Evolutionary conservation across 2,113 vertebrate species (phyloP).

Genomic region (Acanthisitta chloris): DNA sequence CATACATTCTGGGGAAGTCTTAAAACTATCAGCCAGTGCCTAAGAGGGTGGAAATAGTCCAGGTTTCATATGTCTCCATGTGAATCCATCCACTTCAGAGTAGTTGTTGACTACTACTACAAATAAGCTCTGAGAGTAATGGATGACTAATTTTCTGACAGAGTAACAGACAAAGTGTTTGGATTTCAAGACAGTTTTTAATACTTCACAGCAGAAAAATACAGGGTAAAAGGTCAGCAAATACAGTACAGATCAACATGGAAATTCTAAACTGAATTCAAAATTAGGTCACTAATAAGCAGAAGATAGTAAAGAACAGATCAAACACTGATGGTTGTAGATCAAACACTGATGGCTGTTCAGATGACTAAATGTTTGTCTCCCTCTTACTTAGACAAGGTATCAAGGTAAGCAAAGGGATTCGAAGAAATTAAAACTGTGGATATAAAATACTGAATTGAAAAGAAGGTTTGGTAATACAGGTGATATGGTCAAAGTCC

Average conservation of each 20-base stretch:
- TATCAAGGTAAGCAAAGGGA: neutral
- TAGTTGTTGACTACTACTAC: neutral
- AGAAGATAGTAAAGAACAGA: neutral
- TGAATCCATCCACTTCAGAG: neutral
- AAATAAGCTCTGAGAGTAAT: neutral
- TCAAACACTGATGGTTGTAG: neutral
- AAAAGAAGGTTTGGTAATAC: neutral
- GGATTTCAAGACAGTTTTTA: constrained; percentile 1
- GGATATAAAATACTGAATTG: neutral
- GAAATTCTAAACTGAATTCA: neutral
- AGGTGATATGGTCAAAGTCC: neutral
- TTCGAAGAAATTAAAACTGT: neutral
- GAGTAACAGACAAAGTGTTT: constrained; percentile 1
- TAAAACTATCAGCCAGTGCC: neutral
- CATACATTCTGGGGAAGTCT: neutral
- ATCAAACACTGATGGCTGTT: neutral
- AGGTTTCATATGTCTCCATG: neutral
- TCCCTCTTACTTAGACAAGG: neutral
- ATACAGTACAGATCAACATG: neutral
- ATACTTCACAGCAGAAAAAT: neutral
- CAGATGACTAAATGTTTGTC: neutral
- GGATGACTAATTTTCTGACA: neutral
- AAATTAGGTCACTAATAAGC: neutral
- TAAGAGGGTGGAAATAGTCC: neutral
- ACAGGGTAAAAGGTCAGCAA: neutral